phyloP scores from a whole-genome alignment of 2,797 vertebrate genomes.

The Phylloscopus collybita region DNA sequence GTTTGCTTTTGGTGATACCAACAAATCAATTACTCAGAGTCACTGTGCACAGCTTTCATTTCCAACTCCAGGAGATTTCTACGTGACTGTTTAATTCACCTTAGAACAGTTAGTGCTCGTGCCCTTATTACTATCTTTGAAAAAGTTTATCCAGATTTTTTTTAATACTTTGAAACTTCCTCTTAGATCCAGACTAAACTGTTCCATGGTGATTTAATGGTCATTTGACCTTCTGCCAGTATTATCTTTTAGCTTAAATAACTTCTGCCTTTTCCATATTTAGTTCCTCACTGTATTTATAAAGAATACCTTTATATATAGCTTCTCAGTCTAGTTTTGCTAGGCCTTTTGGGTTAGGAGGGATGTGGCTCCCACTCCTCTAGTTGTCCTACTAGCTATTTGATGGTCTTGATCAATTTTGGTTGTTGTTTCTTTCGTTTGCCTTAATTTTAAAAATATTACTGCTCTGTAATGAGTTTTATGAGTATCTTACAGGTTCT shows the following conservation, averaged over 20 bases:
- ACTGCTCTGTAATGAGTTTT: slow-evolving; percentile 1
- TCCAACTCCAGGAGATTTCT: not conserved
- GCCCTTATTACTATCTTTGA: not conserved
- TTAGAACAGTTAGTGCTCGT: not conserved
- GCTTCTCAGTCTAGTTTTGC: not conserved
- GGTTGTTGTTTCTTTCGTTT: not conserved
- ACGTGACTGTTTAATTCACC: not conserved
- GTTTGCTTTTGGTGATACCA: not conserved
- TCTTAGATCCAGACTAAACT: not conserved
- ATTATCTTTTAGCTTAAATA: slow-evolving; percentile 8
- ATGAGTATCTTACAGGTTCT: slow-evolving; percentile 85
- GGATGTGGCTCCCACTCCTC: not conserved
- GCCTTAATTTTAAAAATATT: not conserved
- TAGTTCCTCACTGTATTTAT: not conserved
- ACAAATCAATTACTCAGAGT: not conserved
- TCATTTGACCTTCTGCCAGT: not conserved
- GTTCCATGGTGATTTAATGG: not conserved
- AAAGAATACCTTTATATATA: not conserved
- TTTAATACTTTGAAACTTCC: not conserved
- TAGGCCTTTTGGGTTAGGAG: not conserved
- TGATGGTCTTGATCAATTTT: not conserved
- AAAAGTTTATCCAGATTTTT: not conserved
- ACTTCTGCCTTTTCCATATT: not conserved
- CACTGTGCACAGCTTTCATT: not conserved
- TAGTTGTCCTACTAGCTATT: not conserved